Evolutionary conservation across 2,888 invertebrate genomes (phyloP).

Genomic region (Hylaea fasciaria): DNA sequence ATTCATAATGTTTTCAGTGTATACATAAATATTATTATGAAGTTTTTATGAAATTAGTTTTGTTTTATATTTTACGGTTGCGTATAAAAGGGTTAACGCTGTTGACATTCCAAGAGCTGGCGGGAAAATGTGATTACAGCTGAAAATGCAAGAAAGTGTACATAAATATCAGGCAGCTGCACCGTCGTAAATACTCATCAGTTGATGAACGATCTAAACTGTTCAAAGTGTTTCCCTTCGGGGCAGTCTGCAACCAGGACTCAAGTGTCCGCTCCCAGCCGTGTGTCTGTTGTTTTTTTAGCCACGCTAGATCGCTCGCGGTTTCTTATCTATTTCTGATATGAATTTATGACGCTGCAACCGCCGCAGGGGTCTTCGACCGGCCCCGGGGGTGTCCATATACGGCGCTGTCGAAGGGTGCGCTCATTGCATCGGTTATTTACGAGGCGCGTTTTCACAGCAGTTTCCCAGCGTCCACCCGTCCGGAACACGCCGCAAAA

Average conservation of each 20-base stretch:
- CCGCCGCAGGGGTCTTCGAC: constrained; percentile 43
- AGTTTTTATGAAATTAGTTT: too few species aligned
- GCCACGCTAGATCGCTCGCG: constrained; percentile 21
- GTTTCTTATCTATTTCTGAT: constrained; percentile 31
- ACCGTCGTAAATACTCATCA: constrained; percentile 11
- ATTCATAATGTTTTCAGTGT: too few species aligned
- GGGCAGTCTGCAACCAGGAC: constrained; percentile 6
- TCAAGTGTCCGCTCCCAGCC: constrained; percentile 9
- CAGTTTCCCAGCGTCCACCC: constrained; percentile 70
- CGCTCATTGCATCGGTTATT: constrained; percentile 45
- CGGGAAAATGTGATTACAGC: too few species aligned
- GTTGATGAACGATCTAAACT: constrained; percentile 3
- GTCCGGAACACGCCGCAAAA: constrained; percentile 70
- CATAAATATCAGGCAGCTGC: background rate
- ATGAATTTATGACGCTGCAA: constrained; percentile 25
- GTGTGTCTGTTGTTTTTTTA: constrained; percentile 16
- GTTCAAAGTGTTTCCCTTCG: constrained; percentile 1
- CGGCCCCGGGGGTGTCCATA: constrained; percentile 45
- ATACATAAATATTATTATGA: too few species aligned
- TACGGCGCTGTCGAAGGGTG: constrained; percentile 47
- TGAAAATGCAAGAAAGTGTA: background rate
- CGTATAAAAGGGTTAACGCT: too few species aligned
- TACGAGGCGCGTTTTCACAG: constrained; percentile 56
- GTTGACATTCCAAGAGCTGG: too few species aligned
- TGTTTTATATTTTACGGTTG: too few species aligned